Percentiles rank a stretch among this genome's conserved stretches.
These are phyloP conservation scores for Emydura subglobosa DNA, from an alignment of 2,113 vertebrate genomes.

Conservation along the genomic window DNA sequence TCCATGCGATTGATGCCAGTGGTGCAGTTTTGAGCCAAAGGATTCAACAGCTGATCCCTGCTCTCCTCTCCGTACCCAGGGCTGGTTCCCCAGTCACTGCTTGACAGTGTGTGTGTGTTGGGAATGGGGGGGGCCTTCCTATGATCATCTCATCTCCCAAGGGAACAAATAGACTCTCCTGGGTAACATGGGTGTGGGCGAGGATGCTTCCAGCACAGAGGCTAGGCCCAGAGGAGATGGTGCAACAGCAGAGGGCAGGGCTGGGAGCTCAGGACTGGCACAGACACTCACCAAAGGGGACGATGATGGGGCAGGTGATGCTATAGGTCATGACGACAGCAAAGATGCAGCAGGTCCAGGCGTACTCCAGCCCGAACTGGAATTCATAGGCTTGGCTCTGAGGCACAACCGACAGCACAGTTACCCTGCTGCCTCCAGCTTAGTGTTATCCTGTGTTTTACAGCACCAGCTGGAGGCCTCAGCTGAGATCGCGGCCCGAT, in stretches of 20 bases:
- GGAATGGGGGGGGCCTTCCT: not conserved
- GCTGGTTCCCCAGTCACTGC: not conserved
- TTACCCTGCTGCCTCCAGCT: not conserved
- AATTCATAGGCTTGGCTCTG: conserved; percentile 95
- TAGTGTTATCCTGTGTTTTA: not conserved
- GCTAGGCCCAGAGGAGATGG: rapidly evolving
- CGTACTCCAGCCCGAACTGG: conserved; percentile 96
- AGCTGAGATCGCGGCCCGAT: not conserved
- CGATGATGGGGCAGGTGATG: conserved; percentile 95
- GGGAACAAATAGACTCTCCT: not conserved
- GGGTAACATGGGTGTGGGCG: not conserved
- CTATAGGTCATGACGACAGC: conserved; percentile 96
- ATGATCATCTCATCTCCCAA: not conserved
- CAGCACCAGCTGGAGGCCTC: not conserved
- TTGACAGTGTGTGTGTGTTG: not conserved
- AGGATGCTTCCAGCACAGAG: not conserved
- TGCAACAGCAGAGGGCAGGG: rapidly evolving
- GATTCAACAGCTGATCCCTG: not conserved
- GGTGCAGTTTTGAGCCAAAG: not conserved
- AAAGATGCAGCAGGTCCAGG: conserved; percentile 97
- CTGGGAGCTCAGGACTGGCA: rapidly evolving
- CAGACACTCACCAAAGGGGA: conserved; percentile 91
- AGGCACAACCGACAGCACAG: conserved; percentile 10
- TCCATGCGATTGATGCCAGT: not conserved
- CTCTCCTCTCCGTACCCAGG: not conserved